Evolutionary conservation across 2,797 vertebrate species (phyloP).

Genomic region (Pangasius macronema): DNA sequence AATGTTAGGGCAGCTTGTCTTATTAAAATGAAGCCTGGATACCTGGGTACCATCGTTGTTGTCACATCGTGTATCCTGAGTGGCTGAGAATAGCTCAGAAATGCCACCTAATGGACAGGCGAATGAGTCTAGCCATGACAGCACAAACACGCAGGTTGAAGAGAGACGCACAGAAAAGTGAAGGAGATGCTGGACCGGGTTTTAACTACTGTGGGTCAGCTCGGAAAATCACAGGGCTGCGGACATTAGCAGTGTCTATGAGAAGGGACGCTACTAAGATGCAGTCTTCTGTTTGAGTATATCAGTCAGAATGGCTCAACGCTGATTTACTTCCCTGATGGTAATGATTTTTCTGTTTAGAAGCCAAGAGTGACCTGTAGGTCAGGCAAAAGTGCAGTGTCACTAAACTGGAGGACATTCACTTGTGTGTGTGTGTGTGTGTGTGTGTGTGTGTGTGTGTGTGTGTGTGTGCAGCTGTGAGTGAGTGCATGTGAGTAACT

Average conservation of each 20-base stretch:
- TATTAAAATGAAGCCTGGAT: slow-evolving; percentile 28
- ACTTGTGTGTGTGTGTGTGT: background rate
- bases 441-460: background rate
- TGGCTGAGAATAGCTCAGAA: slow-evolving; percentile 38
- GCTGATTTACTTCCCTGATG: background rate
- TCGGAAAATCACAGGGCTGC: background rate
- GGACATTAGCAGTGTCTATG: background rate
- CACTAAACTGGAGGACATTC: background rate
- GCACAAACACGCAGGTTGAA: background rate
- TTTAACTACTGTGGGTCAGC: background rate
- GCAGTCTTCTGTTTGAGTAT: background rate
- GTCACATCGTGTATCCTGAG: slow-evolving; percentile 25
- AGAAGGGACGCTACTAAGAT: background rate
- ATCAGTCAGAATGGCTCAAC: background rate
- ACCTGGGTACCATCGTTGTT: slow-evolving; percentile 25
- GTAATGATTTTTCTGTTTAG: slow-evolving; percentile 46
- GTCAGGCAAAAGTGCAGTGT: slow-evolving; percentile 17
- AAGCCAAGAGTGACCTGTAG: slow-evolving; percentile 23
- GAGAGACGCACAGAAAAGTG: background rate
- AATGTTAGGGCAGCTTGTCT: slow-evolving; percentile 34
- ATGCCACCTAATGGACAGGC: slow-evolving; percentile 27
- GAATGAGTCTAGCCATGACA: background rate
- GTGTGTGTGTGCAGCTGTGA: background rate
- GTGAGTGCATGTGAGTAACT: background rate
- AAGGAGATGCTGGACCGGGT: background rate